Conservation (phyloP, 1,140 invertebrate species). For the Notospermus geniculatus region DNA sequence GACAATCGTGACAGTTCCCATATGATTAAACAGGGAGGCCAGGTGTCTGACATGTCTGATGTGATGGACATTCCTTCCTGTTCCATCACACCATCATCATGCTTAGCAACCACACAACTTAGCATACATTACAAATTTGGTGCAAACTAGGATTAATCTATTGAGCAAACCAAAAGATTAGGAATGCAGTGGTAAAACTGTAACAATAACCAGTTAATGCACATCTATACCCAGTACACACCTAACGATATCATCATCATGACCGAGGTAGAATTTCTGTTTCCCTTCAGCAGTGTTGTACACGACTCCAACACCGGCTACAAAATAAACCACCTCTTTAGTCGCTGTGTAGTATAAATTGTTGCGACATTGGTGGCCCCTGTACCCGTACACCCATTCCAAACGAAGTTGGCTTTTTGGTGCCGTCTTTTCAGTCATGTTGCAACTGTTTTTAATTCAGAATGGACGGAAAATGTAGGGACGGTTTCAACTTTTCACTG, state of each 20-base stretch:
- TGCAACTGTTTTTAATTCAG: conserved; percentile 7
- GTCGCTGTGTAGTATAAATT: conserved; percentile 50
- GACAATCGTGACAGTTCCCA: too few species aligned
- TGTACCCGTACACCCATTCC: conserved; percentile 57
- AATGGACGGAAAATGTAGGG: too few species aligned
- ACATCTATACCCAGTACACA: conserved; percentile 21
- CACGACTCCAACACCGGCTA: conserved; percentile 56
- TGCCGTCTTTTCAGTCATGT: conserved; percentile 46
- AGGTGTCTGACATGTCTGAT: too few species aligned
- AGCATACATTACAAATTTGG: conserved; percentile 9
- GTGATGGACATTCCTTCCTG: too few species aligned
- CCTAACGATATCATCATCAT: conserved; percentile 57
- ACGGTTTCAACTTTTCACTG: too few species aligned
- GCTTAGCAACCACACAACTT: background rate
- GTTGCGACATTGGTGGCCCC: conserved; percentile 55
- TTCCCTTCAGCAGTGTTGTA: conserved; percentile 48
- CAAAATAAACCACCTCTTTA: conserved; percentile 55
- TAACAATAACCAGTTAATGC: background rate
- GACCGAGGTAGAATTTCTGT: conserved; percentile 54
- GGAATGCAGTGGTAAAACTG: background rate
- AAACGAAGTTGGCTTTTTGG: conserved; percentile 46
- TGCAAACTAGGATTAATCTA: conserved; percentile 14
- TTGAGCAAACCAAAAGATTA: conserved; percentile 10
- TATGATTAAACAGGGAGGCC: too few species aligned
- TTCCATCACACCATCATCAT: too few species aligned